Percentiles rank a stretch among this genome's conserved stretches.
phyloP scores from a whole-genome alignment of 2,113 vertebrate genomes.

The Syngnathus scovelli region DNA sequence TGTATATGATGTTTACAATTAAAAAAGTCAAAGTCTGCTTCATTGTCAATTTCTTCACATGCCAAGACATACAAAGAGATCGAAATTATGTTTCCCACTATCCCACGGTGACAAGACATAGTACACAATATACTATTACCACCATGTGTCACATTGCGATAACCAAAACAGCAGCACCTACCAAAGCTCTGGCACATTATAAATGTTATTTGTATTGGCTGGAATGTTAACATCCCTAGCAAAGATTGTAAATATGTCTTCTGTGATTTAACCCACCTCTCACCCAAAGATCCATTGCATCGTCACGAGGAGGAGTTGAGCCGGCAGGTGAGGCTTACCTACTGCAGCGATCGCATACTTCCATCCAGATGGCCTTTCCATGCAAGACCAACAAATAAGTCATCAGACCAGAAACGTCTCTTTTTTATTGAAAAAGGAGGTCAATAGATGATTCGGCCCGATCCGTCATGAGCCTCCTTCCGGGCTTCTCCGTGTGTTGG shows the following conservation, averaged over 20 bases:
- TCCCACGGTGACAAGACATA: no score
- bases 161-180: background rate
- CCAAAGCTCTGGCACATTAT: background rate
- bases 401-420: conserved; percentile 70
- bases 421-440: conserved; percentile 78
- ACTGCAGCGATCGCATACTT: conserved; percentile 61
- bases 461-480: conserved; percentile 51
- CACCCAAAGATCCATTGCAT: background rate
- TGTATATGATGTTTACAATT: no score
- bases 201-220: background rate
- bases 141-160: background rate
- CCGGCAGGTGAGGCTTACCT: conserved; percentile 61
- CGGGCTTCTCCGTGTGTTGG: conserved; percentile 64
- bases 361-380: conserved; percentile 69
- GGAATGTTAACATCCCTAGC: background rate
- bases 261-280: background rate
- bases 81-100: no score
- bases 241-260: background rate
- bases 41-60: no score
- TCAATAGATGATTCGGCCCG: conserved; percentile 77
- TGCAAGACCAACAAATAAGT: conserved; percentile 71
- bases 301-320: background rate
- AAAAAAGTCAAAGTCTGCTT: no score
- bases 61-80: no score
- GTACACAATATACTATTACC: background rate